Evolutionary conservation across 1,140 invertebrate genomes (phyloP).

Genomic region (Heliconius nattereri): DNA sequence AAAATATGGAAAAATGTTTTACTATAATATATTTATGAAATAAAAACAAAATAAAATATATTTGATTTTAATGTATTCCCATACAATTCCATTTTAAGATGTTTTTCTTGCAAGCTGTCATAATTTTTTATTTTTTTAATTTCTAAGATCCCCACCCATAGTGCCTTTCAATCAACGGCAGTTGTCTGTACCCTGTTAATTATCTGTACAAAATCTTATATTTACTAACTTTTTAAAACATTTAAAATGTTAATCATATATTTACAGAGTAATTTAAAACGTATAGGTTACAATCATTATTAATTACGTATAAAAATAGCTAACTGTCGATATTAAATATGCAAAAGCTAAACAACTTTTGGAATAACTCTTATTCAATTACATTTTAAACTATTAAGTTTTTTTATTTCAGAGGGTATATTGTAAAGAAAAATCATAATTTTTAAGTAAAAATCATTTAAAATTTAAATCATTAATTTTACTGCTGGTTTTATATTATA

Average conservation of each 20-base stretch:
- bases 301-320: constrained; percentile 16
- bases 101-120: not conserved
- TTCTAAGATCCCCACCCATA: not conserved
- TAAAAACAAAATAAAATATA: not conserved
- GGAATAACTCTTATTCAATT: not conserved
- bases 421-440: not conserved
- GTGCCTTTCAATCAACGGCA: constrained; percentile 2
- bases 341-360: constrained; percentile 8
- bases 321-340: constrained; percentile 11
- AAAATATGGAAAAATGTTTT: not conserved
- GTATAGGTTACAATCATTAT: not conserved
- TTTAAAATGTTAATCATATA: constrained; percentile 11
- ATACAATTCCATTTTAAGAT: not conserved
- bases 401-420: no score
- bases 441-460: not conserved
- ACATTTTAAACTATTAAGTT: not conserved
- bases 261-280: constrained; percentile 3
- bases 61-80: not conserved
- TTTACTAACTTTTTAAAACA: constrained; percentile 12
- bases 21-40: not conserved
- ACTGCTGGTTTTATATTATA: not conserved
- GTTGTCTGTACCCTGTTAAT: constrained; percentile 12
- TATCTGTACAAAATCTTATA: constrained; percentile 14
- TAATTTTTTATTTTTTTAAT: not conserved
- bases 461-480: not conserved